Base-by-base conservation (phyloP, 30 jellyfish, hydroid and myxozoan species). In the Morbakka virulenta region DNA sequence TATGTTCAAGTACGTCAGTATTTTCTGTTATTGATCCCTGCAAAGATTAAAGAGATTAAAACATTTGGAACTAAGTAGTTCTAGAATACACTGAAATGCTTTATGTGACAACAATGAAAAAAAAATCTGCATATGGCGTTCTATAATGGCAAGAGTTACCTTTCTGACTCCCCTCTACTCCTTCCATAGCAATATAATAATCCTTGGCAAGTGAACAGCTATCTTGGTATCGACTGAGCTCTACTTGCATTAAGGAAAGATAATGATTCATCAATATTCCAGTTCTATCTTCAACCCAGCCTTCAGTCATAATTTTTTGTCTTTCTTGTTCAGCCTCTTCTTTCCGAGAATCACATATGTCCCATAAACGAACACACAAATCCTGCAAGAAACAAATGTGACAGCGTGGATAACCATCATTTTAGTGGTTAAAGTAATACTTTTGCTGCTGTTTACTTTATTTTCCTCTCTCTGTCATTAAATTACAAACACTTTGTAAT, bases 281-380 rank as follows among this genome's bases (percentile, higher is more conserved):
- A 13, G 80, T 36, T 71, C 80, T 95, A 49, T 92, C 98, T 49
- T 80, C 95, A 13, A 92, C 86, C 98, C 98, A 92, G 6, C 96
- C 95, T 29, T 92, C 98, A 20, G 36, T 80, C 93, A 92, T 92
- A 78, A 92, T 76, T n/a, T 47, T 70, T 13, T 68, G 48, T 14
- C 96, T 81, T 49, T 92, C 98, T 9, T 35, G 35, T 61, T 92
- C 98, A 3, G 98, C 94, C 23, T 92, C 96, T 52, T 85, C 98
- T 52, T 92, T 92, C 32, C 98, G 81, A 17, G 86, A 64, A 69
- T 92, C 98, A 65, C 95, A 92, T 13, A 92, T 92, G 78, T 92
- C 96, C 98, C 98, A 92, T 2, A 92, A 89, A 41, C 96, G 31
- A 32, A 85, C 98, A 32, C 96, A 79, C 29, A 92, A 73, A 77